Evolutionary conservation across 2,113 vertebrate species (phyloP), one percentile per base, ranked within the genome.

Genomic region (Butorides virescens): DNA sequence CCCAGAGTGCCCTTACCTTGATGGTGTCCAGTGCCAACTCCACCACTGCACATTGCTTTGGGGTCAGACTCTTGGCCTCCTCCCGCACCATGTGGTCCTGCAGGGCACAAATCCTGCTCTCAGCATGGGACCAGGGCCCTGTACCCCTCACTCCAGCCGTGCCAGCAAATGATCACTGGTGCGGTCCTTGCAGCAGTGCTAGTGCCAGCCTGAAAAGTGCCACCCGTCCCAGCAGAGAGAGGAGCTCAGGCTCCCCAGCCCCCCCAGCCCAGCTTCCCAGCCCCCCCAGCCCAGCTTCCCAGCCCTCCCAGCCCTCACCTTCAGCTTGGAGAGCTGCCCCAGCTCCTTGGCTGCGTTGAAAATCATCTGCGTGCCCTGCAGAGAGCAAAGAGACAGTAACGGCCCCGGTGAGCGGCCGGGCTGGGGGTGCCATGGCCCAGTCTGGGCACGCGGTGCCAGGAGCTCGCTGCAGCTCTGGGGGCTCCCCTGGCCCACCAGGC

Each of bases 1-100:
- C 79, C 37, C 58, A 15, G 25, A 11, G 44, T 3, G 21, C 7
- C 65, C 95, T 97, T 96, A 99, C 99, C 99, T 99, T 99, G 98
- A 99, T 99, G 96, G 99, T 99, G 93, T 99, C 99, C 96, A 99
- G 97, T 0, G 99, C 99, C 92, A 99, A 98, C 88, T 99, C 99
- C 44, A 99, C 99, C 65, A 99, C 99, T 0, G 99, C 99, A 26
- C 99, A 99, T 66, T 99, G 99, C 95, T 99, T 99, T 0, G 99
- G 99, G 20, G 99, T 98, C 87, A 99, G 97, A 15, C 99, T 99
- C 94, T 99, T 99, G 81, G 99, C 99, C 94, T 99, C 99, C 90
- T 99, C 99, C 9, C 99, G 98, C 65, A 99, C 99, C 99, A 99
- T 99, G 97, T 99, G 99, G 97, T 99, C 99, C 99, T 99, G 94